Base-by-base conservation (phyloP, 2,888 invertebrate species). In the Apamea sordens region DNA sequence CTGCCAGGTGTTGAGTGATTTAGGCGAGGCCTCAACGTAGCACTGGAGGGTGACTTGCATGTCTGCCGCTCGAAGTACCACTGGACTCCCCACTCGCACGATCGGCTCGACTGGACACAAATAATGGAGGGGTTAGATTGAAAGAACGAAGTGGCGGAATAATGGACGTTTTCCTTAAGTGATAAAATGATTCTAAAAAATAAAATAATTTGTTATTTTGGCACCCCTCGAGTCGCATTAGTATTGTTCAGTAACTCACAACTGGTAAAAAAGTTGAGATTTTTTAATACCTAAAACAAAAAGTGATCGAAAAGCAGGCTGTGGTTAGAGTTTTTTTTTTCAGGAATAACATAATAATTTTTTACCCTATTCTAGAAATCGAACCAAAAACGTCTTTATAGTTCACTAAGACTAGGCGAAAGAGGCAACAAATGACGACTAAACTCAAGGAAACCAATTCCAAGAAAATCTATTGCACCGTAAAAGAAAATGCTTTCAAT, bases 1-100 rank as follows among this genome's bases (percentile, higher is more conserved):
- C 80, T 96, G 96, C 99, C 99, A 99, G 87, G 98, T 98, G 94
- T 98, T 98, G 94, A 99, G 98, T 53, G 99, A 98, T 93, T 98
- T 98, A 59, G 99, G 99, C 77, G 98, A 98, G 21, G 98, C 98
- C 94, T 99, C 99, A 47, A 99, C 98, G 95, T 98, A 98, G 95
- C 99, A 99, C 93, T 98, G 98, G 85, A 99, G 97, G 72, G 98
- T 97, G 56, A 98, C 98, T 94, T 98, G 98, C 95, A 98, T 98
- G 88, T 98, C 98, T 73, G 98, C 97, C 44, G 98, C 98, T 15
- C 98, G 98, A 80, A 98, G 98, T 79, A 99, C 98, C 90, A 99
- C 97, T 94, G 99, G 98, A 96, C 98, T 98, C 80, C 97, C 97
- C 85, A 98, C 98, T 94, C 98, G 98, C 88, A 99, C 98, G 93